These are phyloP conservation scores for Xylophagus ater DNA, from an alignment of 2,888 invertebrate species.

Conservation along the genomic window DNA sequence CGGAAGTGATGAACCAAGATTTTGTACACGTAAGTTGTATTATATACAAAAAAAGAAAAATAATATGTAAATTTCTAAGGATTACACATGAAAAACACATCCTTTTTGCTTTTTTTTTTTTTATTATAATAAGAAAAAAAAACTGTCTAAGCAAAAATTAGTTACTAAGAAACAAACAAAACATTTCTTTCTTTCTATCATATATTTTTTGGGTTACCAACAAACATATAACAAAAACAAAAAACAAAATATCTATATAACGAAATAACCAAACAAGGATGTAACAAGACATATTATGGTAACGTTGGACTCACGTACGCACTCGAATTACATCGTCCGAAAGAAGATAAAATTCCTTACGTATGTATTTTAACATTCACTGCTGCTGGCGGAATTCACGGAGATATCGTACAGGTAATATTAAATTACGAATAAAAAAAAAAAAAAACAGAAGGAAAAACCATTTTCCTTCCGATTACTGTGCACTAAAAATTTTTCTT, in stretches of 20 bases:
- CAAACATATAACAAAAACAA: constrained; percentile 5
- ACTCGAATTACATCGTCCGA: constrained; percentile 72
- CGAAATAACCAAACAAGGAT: constrained; percentile 35
- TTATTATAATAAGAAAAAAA: too few relatives aligned
- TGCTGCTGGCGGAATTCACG: constrained; percentile 69
- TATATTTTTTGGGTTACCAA: too few relatives aligned
- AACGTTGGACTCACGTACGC: constrained; percentile 80
- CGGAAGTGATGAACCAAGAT: constrained; percentile 66
- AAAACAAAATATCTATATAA: constrained; percentile 2
- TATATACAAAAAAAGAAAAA: too few relatives aligned
- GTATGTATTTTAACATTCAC: constrained; percentile 78
- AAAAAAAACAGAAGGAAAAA: too few relatives aligned
- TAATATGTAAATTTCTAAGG: too few relatives aligned
- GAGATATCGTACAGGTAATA: constrained; percentile 80
- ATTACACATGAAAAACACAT: constrained; percentile 6
- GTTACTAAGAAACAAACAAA: too few relatives aligned
- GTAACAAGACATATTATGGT: constrained; percentile 84
- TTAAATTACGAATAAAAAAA: too few relatives aligned
- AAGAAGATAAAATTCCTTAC: constrained; percentile 77
- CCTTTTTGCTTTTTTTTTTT: too few relatives aligned
- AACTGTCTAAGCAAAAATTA: too few relatives aligned
- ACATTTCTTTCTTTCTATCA: too few relatives aligned
- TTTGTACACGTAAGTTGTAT: constrained; percentile 74
- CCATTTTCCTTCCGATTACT: too few relatives aligned
- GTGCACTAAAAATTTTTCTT: too few relatives aligned